Evolutionary conservation across 1,140 invertebrate species (phyloP).

Genomic region (Rhynchophorus ferrugineus): DNA sequence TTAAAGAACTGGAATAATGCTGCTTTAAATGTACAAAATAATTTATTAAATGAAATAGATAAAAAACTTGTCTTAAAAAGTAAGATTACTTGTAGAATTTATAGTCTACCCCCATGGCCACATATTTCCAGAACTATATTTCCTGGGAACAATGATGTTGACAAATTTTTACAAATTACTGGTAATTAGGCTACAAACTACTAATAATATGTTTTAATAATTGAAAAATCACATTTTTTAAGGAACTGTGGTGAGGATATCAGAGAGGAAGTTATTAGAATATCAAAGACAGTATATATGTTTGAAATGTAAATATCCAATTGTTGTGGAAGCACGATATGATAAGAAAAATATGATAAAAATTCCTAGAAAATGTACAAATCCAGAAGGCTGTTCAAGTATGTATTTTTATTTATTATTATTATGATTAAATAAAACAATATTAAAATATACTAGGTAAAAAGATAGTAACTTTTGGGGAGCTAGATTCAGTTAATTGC

Average conservation of each 20-base stretch:
- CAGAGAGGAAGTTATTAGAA: slow-evolving; percentile 69
- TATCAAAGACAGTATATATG: slow-evolving; percentile 67
- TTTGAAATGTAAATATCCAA: slow-evolving; percentile 66
- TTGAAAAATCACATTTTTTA: no score
- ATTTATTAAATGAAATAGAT: slow-evolving; percentile 44
- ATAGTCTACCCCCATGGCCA: slow-evolving; percentile 50
- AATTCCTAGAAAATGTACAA: slow-evolving; percentile 53
- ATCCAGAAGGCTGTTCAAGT: slow-evolving; percentile 51
- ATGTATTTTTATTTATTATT: slow-evolving; percentile 26
- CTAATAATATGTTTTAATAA: no score
- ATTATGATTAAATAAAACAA: background rate
- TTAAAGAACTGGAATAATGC: slow-evolving; percentile 56
- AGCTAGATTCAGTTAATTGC: slow-evolving; percentile 56
- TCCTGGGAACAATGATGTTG: slow-evolving; percentile 58
- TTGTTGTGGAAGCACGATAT: slow-evolving; percentile 59
- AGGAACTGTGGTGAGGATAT: slow-evolving; percentile 72
- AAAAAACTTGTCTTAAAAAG: slow-evolving; percentile 47
- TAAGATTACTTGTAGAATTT: slow-evolving; percentile 58
- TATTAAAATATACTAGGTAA: slow-evolving; percentile 13
- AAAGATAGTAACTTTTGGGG: slow-evolving; percentile 46
- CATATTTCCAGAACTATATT: slow-evolving; percentile 52
- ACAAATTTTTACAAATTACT: slow-evolving; percentile 56
- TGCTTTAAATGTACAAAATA: slow-evolving; percentile 51
- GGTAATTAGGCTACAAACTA: no score
- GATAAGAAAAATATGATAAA: slow-evolving; percentile 56